These are phyloP conservation scores for Pipra filicauda DNA, from an alignment of 2,113 vertebrate genomes.

Conservation along the genomic window DNA sequence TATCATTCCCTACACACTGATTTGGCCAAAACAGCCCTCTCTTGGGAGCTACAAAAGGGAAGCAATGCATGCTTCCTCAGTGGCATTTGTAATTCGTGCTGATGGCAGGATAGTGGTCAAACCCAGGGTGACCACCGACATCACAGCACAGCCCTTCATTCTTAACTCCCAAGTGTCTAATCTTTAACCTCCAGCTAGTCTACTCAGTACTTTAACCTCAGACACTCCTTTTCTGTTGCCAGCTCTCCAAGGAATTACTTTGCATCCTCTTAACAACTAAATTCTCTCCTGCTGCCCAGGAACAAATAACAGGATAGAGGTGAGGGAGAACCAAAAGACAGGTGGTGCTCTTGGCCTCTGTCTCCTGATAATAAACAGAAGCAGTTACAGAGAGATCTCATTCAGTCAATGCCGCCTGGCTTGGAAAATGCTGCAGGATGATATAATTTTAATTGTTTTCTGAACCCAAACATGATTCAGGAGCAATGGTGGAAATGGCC, in stretches of 20 bases:
- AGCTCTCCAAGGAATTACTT: background rate
- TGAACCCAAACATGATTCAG: background rate
- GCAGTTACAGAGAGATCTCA: background rate
- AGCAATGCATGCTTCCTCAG: fast-evolving
- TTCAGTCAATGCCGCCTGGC: background rate
- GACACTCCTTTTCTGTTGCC: background rate
- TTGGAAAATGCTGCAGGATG: background rate
- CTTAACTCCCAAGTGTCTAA: background rate
- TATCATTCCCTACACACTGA: fast-evolving
- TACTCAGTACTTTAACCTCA: background rate
- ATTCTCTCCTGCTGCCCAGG: background rate
- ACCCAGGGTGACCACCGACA: background rate
- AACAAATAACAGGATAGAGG: background rate
- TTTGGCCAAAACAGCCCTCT: background rate
- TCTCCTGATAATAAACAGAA: background rate
- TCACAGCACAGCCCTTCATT: background rate
- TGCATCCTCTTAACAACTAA: background rate
- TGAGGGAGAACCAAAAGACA: background rate
- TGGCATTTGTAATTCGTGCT: background rate
- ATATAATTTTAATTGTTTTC: background rate
- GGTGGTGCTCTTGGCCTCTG: background rate
- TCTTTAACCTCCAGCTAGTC: background rate
- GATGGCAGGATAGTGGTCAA: background rate
- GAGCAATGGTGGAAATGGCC: background rate
- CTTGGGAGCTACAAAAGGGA: background rate